These are phyloP conservation scores for Ptychobarbus kaznakovi DNA, from an alignment of 2,797 vertebrate species.

Conservation along the genomic window DNA sequence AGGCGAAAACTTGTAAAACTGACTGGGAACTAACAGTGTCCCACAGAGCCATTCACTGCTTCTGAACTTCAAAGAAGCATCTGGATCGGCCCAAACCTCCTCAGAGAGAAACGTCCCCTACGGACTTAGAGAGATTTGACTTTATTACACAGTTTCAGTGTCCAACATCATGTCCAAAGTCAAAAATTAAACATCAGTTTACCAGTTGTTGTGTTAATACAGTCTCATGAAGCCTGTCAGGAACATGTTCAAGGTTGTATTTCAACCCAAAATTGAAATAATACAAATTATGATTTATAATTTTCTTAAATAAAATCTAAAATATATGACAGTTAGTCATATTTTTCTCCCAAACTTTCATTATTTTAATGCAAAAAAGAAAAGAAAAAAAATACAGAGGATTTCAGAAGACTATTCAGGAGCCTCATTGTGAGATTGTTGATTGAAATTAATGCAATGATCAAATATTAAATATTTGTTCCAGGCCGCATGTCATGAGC, in stretches of 20 bases:
- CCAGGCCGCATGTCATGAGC: not conserved
- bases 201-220: not conserved
- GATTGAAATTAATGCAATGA: not conserved
- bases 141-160: not conserved
- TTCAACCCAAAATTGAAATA: not conserved
- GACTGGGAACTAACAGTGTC: conserved; percentile 25
- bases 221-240: not conserved
- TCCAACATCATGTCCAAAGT: not conserved
- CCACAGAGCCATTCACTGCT: not conserved
- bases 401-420: not conserved
- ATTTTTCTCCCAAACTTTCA: too few relatives aligned
- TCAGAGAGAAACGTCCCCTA: not conserved
- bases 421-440: not conserved
- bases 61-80: conserved; percentile 36
- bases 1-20: conserved; percentile 6
- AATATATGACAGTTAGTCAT: not conserved
- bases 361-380: not conserved
- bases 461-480: not conserved
- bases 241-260: not conserved
- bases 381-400: too few relatives aligned
- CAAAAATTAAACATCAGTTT: not conserved
- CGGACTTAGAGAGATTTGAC: not conserved
- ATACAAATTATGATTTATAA: not conserved
- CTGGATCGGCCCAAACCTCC: conserved; percentile 16
- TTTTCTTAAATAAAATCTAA: not conserved